Base-by-base conservation (phyloP, 2,113 vertebrate genomes). In the human region DNA sequence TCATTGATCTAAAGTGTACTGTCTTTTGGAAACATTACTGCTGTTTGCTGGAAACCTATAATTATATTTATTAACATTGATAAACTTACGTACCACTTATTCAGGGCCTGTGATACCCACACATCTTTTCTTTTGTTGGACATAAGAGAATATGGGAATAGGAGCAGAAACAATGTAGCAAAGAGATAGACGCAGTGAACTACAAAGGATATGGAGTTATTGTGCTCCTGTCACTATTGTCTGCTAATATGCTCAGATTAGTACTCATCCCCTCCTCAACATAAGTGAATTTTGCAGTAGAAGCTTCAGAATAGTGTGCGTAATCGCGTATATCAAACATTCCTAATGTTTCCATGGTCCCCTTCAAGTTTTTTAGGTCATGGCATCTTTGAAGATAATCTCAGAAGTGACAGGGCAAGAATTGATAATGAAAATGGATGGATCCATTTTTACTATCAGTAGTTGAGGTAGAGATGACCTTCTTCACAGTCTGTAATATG, bases 371-470 rank as follows among this genome's bases (percentile, higher is more conserved):
- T 89, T 32, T 89, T 85, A 4, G 23, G 40, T 78, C 18, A 57
- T 16, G 12, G n/a, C 10, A 59, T 68, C 68, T 86, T 90, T 73
- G 57, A 89, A 78, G 73, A 30, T 55, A 57, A 57, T 89, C 59
- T 94, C 79, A 94, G 38, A 85, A 81, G 32, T 94, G 45, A 83
- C 23, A 95, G 78, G 43, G 35, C 32, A 81, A 70, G 57, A 79
- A 84, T 30, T 92, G 17, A 82, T 80, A 2, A 72, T 84, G 93
- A 79, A 84, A 94, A 43, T 64, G 23, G 4, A 38, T 78, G 75
- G 48, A 17, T 83, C 25, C 27, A 55, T 25, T 59, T 86, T 22
- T 38, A 59, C 75, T 88, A 43, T 86, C 18, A 91, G 35, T n/a
- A 76, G 22, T 72, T 66, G 61, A 64, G n/a, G 18, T 18, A 38